A percentile compares a stretch with the other conserved stretches of the same genome.
Conservation (phyloP, 1,140 invertebrate genomes). For the Drosophila parabipectinata region DNA sequence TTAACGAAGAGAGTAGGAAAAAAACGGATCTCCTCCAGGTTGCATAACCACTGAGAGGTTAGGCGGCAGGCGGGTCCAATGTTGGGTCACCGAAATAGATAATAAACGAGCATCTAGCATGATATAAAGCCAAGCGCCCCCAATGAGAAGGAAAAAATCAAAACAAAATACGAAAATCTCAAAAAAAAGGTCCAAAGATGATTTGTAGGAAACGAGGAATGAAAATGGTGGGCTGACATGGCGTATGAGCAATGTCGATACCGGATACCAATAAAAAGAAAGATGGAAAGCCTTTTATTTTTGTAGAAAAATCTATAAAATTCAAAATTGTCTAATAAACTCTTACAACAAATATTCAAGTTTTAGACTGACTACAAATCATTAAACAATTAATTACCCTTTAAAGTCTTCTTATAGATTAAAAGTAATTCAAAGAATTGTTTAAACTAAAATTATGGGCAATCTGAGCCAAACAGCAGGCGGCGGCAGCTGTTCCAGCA, state of each 20-base stretch:
- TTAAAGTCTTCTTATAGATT: neutral
- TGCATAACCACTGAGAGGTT: conserved; percentile 42
- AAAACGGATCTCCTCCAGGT: conserved; percentile 51
- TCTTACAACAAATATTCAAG: neutral
- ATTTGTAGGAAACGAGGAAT: neutral
- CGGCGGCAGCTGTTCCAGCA: conserved; percentile 60
- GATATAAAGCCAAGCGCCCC: conserved; percentile 44
- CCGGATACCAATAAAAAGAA: neutral
- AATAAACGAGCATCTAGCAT: conserved; percentile 74
- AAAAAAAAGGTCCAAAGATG: neutral
- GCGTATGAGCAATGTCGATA: conserved; percentile 42
- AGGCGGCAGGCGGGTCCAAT: conserved; percentile 26
- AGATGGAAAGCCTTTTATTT: neutral
- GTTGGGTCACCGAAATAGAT: conserved; percentile 60
- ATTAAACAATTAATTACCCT: neutral
- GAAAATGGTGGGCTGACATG: conserved; percentile 31
- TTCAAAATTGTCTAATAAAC: neutral
- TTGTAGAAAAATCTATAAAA: neutral
- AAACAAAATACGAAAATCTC: conserved; percentile 24
- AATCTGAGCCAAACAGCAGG: conserved; percentile 41
- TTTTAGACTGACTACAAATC: neutral
- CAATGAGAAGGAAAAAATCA: conserved; percentile 34
- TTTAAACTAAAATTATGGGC: conserved; percentile 6
- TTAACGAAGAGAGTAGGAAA: conserved; percentile 45
- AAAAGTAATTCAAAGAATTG: conserved; percentile 14